Base-by-base conservation (phyloP, 2,797 vertebrate genomes). In the Rhynchotus rufescens region DNA sequence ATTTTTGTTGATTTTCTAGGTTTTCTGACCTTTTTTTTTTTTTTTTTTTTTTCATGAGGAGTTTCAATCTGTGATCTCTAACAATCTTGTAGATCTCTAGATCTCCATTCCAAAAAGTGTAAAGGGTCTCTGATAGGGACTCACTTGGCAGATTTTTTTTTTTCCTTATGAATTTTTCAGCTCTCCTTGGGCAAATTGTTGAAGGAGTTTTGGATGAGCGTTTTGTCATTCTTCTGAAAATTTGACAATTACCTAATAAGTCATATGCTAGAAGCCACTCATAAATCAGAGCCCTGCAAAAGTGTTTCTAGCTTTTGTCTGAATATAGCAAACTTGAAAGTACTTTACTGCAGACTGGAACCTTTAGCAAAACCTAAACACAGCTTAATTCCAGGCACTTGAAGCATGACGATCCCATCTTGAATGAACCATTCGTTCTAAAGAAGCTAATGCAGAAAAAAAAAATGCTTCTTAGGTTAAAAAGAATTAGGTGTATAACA, bases 361-460 rank as follows among this genome's bases (percentile, higher is more conserved):
- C 16, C 13, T 66, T 76, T 20, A 42, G 32, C 62, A 49, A 64
- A 88, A 76, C 13, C 8, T 60, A 65, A 80, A 23, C 11, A 28
- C 19, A 59, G 11, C 28, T 66, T 36, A n/a, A 4, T 72, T 89
- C 45, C 44, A 59, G 65, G 22, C 3, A 13, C 11, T 52, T 0
- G 1, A 52, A 75, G 26, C 17, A 56, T 0, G 0, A 8, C 45
- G 8, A 6, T 21, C 19, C 52, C 71, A 8, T n/a, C 34, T 83
- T 83, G 16, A 25, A 12, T 30, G 34, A 66, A 65, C 51, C 44
- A 21, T 75, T 61, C 65, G 21, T 49, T 26, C 19, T 77, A 2
- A 45, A 64, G 54, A 60, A 80, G 7, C 4, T 2, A 7, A 16
- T 80, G 3, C 47, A 30, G 15, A 30, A 40, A 54, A 11, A 11